Base-by-base conservation (phyloP, 2,797 vertebrate genomes). In the Catamblyrhynchus diadema region DNA sequence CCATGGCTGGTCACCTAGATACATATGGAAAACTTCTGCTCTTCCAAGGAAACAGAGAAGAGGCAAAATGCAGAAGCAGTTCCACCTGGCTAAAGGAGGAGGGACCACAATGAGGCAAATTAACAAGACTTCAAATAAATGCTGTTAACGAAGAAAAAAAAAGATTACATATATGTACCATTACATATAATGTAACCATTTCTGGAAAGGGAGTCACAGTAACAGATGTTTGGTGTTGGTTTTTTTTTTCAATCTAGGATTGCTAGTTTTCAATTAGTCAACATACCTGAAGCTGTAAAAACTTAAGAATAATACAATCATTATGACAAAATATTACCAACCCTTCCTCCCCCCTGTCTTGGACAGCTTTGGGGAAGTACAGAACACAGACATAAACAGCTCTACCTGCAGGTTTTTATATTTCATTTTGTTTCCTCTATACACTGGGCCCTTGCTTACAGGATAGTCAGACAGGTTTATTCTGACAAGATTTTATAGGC, bases 401-500 rank as follows among this genome's bases (percentile, higher is more conserved):
- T 92, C 37, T 86, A 79, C 30, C 39, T 86, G 50, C 14, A 80
- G 56, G 60, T 56, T 47, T 57, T 78, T 90, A 56, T 41, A 73
- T 91, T 95, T 86, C 22, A 61, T 90, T 94, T 77, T 89, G 66
- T 53, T 86, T 42, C 54, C 42, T 84, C 57, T 80, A 4, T 75
- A 92, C 45, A 78, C 41, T 4, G 9, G 20, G 48, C 61, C 41
- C 69, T 95, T 77, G 54, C 45, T 82, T 75, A 73, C 48, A 72
- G 59, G n/a, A 84, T 65, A 78, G 50, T 37, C 13, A 3, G 67
- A 82, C 33, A 82, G 53, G 22, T 79, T 93, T 93, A 87, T 90
- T 88, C 77, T 66, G 51, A 61, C 69, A 91, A 74, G 67, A 91
- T 96, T 94, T 92, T 81, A 87, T 41, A 93, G 57, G 51, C 37